phyloP scores from a whole-genome alignment of 1,140 invertebrate species.

The Agrilus planipennis region DNA sequence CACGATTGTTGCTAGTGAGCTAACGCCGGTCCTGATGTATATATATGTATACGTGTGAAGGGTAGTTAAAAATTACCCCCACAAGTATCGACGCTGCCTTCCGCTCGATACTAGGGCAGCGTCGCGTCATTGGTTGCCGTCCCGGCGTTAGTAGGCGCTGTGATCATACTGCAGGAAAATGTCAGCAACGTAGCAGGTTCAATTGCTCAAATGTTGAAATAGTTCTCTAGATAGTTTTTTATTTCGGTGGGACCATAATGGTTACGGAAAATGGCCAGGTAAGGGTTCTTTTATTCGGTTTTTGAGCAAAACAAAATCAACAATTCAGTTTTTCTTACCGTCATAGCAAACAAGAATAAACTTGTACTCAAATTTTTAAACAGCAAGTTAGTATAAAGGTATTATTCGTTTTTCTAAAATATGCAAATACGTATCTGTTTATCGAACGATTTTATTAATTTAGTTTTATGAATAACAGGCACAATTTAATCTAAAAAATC shows the following conservation, averaged over 20 bases:
- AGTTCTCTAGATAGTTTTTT: conserved; percentile 5
- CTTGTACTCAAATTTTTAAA: neutral
- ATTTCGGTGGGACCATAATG: conserved; percentile 3
- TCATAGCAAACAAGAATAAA: too few relatives aligned
- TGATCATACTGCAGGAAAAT: conserved; percentile 7
- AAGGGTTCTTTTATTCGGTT: neutral
- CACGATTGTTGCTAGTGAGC: too few relatives aligned
- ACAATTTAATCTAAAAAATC: too few relatives aligned
- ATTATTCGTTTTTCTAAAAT: neutral
- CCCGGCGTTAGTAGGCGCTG: conserved; percentile 4
- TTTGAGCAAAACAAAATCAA: neutral
- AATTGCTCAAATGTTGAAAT: conserved; percentile 4
- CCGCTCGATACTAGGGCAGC: conserved; percentile 9
- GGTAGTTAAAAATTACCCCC: too few relatives aligned
- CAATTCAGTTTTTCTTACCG: too few relatives aligned
- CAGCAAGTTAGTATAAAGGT: neutral
- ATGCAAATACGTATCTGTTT: neutral
- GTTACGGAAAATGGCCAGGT: conserved; percentile 9
- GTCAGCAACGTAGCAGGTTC: conserved; percentile 3
- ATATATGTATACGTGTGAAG: too few relatives aligned
- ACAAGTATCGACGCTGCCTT: conserved; percentile 6
- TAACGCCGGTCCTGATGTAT: too few relatives aligned
- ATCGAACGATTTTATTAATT: conserved; percentile 1
- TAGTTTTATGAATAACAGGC: too few relatives aligned
- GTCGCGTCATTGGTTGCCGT: conserved; percentile 4